Percentiles rank a stretch among this genome's conserved stretches.
These are phyloP conservation scores for Enteromius paludinosus DNA, from an alignment of 2,797 vertebrate genomes.

Conservation along the genomic window DNA sequence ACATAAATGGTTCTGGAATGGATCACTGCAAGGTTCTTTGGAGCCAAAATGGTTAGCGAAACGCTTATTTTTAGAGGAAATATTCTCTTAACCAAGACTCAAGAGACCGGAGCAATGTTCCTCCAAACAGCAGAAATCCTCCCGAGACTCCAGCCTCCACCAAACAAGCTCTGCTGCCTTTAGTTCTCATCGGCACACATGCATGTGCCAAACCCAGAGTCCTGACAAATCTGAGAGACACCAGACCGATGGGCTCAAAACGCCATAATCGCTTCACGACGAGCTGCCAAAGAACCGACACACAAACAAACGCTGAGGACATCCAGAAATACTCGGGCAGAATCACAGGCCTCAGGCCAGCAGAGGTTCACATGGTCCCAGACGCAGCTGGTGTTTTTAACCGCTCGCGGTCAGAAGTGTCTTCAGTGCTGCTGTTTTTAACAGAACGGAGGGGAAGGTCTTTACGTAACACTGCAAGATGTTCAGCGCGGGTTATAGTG, in stretches of 20 bases:
- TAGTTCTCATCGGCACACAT: neutral
- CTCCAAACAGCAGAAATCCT: conserved; percentile 2
- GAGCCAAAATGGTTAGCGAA: no score
- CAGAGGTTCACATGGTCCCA: conserved; percentile 60
- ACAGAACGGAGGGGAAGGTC: neutral
- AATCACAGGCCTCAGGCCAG: conserved; percentile 45
- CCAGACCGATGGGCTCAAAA: neutral
- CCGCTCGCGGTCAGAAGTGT: neutral
- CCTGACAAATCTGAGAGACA: neutral
- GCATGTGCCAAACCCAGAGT: neutral
- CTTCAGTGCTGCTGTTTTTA: neutral
- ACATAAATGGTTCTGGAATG: neutral
- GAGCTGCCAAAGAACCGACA: neutral
- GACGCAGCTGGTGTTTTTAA: conserved; percentile 45
- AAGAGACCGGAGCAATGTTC: neutral
- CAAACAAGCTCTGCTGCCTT: neutral
- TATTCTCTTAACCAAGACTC: neutral
- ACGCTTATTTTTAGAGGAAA: neutral
- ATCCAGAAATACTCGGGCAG: conserved; percentile 59
- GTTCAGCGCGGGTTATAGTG: neutral
- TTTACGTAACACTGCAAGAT: neutral
- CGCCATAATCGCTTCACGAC: neutral
- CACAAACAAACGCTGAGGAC: conserved; percentile 45
- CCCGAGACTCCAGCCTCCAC: conserved; percentile 1
- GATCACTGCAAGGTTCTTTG: neutral